These are phyloP conservation scores for Perca schrenkii DNA, from an alignment of 2,113 vertebrate genomes.

Conservation along the genomic window DNA sequence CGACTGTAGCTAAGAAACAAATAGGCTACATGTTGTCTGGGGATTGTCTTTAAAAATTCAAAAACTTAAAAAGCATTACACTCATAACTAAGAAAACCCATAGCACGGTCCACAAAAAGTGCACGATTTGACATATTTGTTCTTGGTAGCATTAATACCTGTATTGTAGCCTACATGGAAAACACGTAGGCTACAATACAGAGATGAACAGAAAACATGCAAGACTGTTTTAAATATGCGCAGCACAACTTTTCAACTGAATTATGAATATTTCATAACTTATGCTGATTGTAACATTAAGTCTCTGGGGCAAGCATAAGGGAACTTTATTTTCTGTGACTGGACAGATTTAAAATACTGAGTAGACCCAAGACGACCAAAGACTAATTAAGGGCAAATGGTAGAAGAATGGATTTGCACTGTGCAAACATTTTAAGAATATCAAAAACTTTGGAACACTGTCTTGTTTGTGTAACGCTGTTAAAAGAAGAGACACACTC, in stretches of 20 bases:
- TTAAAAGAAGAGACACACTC: background rate
- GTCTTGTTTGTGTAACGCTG: background rate
- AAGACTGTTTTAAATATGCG: background rate
- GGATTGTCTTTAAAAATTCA: background rate
- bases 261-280: background rate
- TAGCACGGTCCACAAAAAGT: background rate
- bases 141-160: background rate
- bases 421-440: background rate
- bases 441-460: background rate
- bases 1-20: background rate
- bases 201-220: background rate
- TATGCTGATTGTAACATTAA: background rate
- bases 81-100: background rate
- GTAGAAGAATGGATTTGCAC: constrained; percentile 6
- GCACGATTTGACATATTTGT: background rate
- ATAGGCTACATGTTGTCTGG: background rate
- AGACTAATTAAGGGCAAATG: background rate
- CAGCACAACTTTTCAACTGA: background rate
- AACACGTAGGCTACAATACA: background rate
- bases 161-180: background rate
- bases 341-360: background rate
- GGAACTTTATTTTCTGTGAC: constrained; percentile 3
- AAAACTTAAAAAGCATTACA: background rate
- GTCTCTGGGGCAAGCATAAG: background rate
- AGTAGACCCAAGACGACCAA: background rate